Evolutionary conservation across 1,140 invertebrate genomes (phyloP).

Genomic region (Orchesella cincta): DNA sequence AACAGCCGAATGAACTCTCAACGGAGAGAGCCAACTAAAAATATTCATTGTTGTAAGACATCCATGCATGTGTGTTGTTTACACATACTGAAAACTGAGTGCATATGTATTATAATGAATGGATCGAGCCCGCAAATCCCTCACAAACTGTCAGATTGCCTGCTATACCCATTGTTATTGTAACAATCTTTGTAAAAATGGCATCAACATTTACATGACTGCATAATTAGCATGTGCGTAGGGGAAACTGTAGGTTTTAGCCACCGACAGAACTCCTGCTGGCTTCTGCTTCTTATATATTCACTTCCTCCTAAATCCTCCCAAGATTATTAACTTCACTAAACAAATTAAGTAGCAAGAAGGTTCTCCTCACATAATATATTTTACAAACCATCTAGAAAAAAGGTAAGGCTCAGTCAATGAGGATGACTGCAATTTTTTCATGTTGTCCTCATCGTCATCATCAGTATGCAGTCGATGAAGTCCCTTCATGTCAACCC

Average conservation of each 20-base stretch:
- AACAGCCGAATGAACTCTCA: constrained; percentile 21
- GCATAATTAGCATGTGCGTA: no score
- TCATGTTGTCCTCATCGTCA: background rate
- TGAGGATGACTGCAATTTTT: constrained; percentile 7
- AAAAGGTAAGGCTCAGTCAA: background rate
- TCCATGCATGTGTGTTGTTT: no score
- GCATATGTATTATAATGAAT: background rate
- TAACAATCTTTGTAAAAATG: background rate
- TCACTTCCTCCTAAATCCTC: no score
- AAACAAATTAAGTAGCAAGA: no score
- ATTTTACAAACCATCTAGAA: no score
- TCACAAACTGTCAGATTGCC: background rate
- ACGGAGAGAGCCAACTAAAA: background rate
- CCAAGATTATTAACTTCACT: no score
- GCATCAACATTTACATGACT: no score
- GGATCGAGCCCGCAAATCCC: background rate
- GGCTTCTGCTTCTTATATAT: no score
- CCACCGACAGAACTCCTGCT: no score
- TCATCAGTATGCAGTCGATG: constrained; percentile 17
- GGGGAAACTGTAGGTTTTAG: no score
- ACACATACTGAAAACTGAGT: no score
- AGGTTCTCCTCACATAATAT: no score
- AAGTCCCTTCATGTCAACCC: background rate
- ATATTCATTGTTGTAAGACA: background rate
- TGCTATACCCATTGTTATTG: background rate